A percentile compares a stretch with the other conserved stretches of the same genome.
These are phyloP conservation scores for Pyrocephalus nanus DNA, from an alignment of 2,797 vertebrate species.

Conservation along the genomic window DNA sequence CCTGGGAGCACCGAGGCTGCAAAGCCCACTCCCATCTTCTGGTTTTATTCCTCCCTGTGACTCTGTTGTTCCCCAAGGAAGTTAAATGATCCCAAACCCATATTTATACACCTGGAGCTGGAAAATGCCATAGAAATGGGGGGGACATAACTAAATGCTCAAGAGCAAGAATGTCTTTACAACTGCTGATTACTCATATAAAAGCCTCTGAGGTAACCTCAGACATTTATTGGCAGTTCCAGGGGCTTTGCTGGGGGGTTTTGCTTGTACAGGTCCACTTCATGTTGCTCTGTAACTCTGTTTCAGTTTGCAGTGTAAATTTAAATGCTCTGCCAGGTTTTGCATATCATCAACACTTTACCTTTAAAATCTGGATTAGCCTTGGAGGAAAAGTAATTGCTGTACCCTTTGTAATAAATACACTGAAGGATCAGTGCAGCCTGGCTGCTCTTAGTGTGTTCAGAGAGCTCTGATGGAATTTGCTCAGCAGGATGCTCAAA, in stretches of 20 bases:
- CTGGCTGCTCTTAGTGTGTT: not conserved
- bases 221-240: not conserved
- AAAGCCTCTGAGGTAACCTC: not conserved
- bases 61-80: not conserved
- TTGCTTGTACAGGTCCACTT: not conserved
- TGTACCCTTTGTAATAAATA: not conserved
- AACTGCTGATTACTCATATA: not conserved
- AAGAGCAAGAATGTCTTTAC: not conserved
- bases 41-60: not conserved
- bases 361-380: not conserved
- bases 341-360: not conserved
- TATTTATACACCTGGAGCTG: not conserved
- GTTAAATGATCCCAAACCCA: not conserved
- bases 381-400: not conserved
- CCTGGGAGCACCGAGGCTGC: not conserved
- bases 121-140: not conserved
- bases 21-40: not conserved
- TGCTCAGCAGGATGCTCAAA: not conserved
- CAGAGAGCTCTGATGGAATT: not conserved
- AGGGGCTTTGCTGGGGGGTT: not conserved
- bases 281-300: not conserved
- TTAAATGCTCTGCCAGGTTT: slow-evolving; percentile 2
- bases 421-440: not conserved
- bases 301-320: not conserved
- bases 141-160: not conserved